phyloP scores from a whole-genome alignment of 2,797 vertebrate species.

The Danio jaintianensis region DNA sequence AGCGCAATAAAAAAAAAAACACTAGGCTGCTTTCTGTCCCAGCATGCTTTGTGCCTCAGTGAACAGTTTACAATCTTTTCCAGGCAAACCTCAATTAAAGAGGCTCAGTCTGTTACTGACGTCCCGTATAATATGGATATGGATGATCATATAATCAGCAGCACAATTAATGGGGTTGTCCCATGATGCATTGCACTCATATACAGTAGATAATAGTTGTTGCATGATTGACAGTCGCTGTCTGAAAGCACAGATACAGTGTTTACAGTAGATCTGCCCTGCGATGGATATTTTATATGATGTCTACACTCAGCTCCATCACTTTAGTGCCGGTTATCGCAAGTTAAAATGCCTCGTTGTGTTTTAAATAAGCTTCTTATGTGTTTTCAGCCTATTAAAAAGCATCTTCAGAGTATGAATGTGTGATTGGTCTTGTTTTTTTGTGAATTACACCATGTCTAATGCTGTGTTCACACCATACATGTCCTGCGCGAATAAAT shows the following conservation, averaged over 20 bases:
- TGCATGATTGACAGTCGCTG: constrained; percentile 38
- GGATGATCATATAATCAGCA: no score
- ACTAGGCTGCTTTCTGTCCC: neutral
- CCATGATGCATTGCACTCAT: constrained; percentile 10
- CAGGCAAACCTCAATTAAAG: neutral
- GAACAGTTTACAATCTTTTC: constrained; percentile 7
- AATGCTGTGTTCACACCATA: no score
- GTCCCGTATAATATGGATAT: neutral
- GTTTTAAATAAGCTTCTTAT: neutral
- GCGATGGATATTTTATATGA: neutral
- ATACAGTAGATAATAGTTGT: neutral
- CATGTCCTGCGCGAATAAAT: no score
- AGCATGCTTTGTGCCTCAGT: neutral
- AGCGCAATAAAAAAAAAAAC: neutral
- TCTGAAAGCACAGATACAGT: constrained; percentile 4
- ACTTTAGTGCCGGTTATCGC: neutral
- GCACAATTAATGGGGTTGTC: neutral
- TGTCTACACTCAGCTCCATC: neutral
- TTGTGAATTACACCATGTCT: neutral
- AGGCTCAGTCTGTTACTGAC: neutral
- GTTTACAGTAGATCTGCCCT: constrained; percentile 18
- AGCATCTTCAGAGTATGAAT: neutral
- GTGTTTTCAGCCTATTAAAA: constrained; percentile 37
- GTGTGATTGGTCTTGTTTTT: constrained; percentile 16
- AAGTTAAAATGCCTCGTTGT: neutral